Evolutionary conservation across 2,797 vertebrate genomes (phyloP).

Genomic region (Cyprinodon diabolis): DNA sequence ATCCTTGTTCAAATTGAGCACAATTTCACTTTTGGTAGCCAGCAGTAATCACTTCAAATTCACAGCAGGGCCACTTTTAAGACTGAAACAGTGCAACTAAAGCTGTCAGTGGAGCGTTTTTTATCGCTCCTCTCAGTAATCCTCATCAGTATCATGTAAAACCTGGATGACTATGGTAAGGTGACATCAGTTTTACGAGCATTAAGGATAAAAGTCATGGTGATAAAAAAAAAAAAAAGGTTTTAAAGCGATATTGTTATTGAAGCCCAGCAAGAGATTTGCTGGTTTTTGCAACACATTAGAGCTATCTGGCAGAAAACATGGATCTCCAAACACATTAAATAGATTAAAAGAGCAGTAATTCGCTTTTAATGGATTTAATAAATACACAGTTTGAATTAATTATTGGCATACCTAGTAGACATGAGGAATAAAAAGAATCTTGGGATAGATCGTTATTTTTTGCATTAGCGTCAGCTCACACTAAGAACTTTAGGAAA

Average conservation of each 20-base stretch:
- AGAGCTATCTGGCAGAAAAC: background rate
- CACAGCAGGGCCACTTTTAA: slow-evolving; percentile 23
- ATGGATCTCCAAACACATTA: background rate
- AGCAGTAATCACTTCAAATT: slow-evolving; percentile 41
- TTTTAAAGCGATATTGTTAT: slow-evolving; percentile 8
- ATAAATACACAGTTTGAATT: background rate
- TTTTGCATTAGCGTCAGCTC: too few relatives aligned
- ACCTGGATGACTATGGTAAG: background rate
- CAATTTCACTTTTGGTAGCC: slow-evolving; percentile 1
- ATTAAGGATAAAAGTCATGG: slow-evolving; percentile 27
- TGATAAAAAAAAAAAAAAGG: slow-evolving; percentile 10
- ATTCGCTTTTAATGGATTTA: background rate
- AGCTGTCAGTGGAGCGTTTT: slow-evolving; percentile 25
- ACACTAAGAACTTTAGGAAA: too few relatives aligned
- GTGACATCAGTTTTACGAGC: background rate
- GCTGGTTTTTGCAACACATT: background rate
- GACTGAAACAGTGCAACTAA: slow-evolving; percentile 17
- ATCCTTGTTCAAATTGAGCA: background rate
- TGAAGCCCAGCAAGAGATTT: background rate
- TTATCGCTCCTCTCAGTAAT: slow-evolving; percentile 16
- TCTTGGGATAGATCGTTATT: too few relatives aligned
- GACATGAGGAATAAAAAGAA: background rate
- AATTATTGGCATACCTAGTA: background rate
- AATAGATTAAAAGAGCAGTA: slow-evolving; percentile 9
- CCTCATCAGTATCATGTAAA: slow-evolving; percentile 5